Conservation (phyloP, 1,140 invertebrate species). For the Maconellicoccus hirsutus region DNA sequence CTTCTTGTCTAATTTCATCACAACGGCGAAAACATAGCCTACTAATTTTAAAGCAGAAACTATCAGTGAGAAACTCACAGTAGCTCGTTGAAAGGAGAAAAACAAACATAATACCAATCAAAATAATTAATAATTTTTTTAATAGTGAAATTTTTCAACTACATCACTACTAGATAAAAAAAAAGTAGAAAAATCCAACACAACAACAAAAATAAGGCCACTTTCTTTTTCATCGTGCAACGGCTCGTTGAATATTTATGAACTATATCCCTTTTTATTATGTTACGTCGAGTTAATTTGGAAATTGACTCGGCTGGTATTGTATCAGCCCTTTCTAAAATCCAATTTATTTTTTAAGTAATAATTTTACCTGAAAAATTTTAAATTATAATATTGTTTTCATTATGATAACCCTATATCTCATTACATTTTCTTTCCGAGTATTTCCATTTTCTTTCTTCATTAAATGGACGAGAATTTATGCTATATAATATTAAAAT, state of each 20-base stretch:
- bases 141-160: not conserved
- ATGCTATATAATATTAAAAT: not conserved
- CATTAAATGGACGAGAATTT: not conserved
- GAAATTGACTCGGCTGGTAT: not conserved
- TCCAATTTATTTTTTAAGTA: conserved; percentile 10
- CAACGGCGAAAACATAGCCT: no score
- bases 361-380: not conserved
- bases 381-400: conserved; percentile 10
- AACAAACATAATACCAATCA: not conserved
- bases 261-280: conserved; percentile 9
- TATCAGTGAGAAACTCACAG: no score
- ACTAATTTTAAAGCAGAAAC: no score
- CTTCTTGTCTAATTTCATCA: no score
- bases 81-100: no score
- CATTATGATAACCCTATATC: conserved; percentile 5
- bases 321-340: conserved; percentile 3
- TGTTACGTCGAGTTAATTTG: conserved; percentile 8
- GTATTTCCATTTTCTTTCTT: not conserved
- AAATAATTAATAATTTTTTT: not conserved
- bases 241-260: conserved; percentile 8
- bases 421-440: conserved; percentile 9
- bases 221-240: not conserved
- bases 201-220: not conserved
- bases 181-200: not conserved
- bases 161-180: not conserved